Conservation (phyloP, 2,888 invertebrate genomes). For the Adelphocoris suturalis region DNA sequence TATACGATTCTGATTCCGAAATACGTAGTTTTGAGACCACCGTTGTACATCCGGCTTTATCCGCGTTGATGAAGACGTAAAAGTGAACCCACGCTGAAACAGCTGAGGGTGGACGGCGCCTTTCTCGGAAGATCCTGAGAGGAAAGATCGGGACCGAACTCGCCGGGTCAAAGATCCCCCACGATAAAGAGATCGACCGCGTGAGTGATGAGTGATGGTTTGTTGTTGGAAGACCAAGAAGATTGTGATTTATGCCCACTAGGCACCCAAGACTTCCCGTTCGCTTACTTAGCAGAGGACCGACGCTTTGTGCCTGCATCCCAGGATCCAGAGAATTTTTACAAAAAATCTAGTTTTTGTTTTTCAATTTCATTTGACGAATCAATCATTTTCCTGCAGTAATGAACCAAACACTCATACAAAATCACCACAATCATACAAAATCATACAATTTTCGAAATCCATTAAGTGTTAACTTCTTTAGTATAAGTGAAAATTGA, state of each 20-base stretch:
- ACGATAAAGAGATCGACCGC: slow-evolving; percentile 56
- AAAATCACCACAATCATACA: too few relatives aligned
- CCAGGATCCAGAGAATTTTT: too few relatives aligned
- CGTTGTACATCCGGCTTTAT: not conserved
- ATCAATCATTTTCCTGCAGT: too few relatives aligned
- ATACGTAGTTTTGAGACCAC: too few relatives aligned
- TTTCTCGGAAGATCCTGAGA: not conserved
- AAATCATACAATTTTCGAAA: too few relatives aligned
- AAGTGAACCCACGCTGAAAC: not conserved
- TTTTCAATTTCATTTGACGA: too few relatives aligned
- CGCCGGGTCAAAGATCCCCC: slow-evolving; percentile 54
- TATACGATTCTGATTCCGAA: too few relatives aligned
- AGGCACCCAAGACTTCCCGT: not conserved
- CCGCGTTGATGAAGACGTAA: slow-evolving; percentile 22
- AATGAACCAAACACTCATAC: too few relatives aligned
- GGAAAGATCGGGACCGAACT: not conserved
- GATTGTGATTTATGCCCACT: slow-evolving; percentile 59
- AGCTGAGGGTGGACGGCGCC: not conserved
- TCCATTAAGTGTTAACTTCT: too few relatives aligned
- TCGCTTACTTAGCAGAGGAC: slow-evolving; percentile 2
- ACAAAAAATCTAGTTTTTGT: too few relatives aligned
- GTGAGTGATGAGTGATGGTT: slow-evolving; percentile 64
- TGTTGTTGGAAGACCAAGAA: slow-evolving; percentile 60
- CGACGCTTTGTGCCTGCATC: not conserved
- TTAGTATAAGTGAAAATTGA: too few relatives aligned